phyloP scores from a whole-genome alignment of 1,140 invertebrate genomes.

The Psilanteris sp. region DNA sequence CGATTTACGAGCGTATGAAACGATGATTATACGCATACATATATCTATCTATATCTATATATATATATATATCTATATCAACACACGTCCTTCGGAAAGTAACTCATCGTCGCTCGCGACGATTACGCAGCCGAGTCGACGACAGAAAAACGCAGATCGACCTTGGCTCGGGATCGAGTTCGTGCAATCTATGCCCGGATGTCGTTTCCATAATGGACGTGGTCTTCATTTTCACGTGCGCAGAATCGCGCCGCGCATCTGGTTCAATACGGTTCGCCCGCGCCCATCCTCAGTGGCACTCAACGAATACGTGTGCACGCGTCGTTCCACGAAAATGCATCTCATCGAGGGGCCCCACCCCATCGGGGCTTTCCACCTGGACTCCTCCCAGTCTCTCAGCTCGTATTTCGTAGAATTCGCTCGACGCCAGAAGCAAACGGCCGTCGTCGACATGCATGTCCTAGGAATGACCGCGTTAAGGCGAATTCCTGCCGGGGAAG shows the following conservation, averaged over 20 bases:
- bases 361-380: constrained; percentile 68
- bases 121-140: constrained; percentile 15
- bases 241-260: constrained; percentile 75
- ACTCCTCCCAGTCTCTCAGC: constrained; percentile 62
- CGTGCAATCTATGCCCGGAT: constrained; percentile 54
- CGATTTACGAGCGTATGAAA: constrained; percentile 48
- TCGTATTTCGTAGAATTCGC: constrained; percentile 59
- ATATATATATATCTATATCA: too few relatives aligned
- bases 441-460: constrained; percentile 55
- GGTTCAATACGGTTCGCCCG: constrained; percentile 73
- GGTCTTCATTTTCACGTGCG: constrained; percentile 65
- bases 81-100: constrained; percentile 30
- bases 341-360: constrained; percentile 63
- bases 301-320: constrained; percentile 56
- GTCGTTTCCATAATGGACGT: constrained; percentile 61
- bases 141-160: constrained; percentile 33
- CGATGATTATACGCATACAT: too few relatives aligned
- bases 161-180: constrained; percentile 55
- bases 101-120: constrained; percentile 26
- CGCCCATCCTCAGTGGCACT: constrained; percentile 52
- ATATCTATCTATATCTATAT: too few relatives aligned
- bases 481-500: constrained; percentile 23
- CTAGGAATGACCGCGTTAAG: constrained; percentile 64
- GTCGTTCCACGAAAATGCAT: constrained; percentile 68
- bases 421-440: constrained; percentile 23